Evolutionary conservation across 1,140 invertebrate species (phyloP), one percentile per base, ranked within the genome.

Genomic region (Drosophila cardini): DNA sequence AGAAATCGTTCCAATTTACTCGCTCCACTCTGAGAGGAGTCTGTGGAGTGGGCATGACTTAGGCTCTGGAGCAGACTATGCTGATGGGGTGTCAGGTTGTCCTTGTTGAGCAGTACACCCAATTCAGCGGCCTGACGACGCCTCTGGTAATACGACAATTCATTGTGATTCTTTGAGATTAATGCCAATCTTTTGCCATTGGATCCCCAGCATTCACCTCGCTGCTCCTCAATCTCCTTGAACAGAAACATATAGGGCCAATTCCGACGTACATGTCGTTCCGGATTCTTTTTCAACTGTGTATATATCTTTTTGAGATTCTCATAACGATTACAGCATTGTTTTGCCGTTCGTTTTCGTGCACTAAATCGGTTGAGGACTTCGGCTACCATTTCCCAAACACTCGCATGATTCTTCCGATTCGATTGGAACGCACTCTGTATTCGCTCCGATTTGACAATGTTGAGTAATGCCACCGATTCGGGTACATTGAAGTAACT

Each of bases 221-320:
- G 83, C 43, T 92, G 91, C 69, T 92, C 91, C 62, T 92, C 91
- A 61, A 92, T 92, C 74, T 92, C 91, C 57, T 91, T 91, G 68
- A 92, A 92, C 6, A 92, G 77, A 46, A 91, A 91, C 91, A 92
- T 92, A 42, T 92, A 92, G 5, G 91, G 91, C 91, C 91, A 92
- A 55, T 92, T 92, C 34, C 91, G 83, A 3, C 91, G 89, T 10
- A 92, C 91, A 71, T 92, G 91, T 1, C 86, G 78, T 18, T 92
- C 91, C 5, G 91, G 91, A 67, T 92, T 92, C 76, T 91, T 91
- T 43, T 92, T 92, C 2, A 92, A 68, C 52, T 92, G 91, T 7
- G 91, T 92, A 58, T 92, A 92, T 42, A 92, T 92, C 69, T 92
- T 92, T 62, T 92, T 92, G 3, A 92, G 78, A 38, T 92, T 92